These are phyloP conservation scores for Phallusia fumigata DNA, from an alignment of 23 tunicate genomes.

Conservation along the genomic window DNA sequence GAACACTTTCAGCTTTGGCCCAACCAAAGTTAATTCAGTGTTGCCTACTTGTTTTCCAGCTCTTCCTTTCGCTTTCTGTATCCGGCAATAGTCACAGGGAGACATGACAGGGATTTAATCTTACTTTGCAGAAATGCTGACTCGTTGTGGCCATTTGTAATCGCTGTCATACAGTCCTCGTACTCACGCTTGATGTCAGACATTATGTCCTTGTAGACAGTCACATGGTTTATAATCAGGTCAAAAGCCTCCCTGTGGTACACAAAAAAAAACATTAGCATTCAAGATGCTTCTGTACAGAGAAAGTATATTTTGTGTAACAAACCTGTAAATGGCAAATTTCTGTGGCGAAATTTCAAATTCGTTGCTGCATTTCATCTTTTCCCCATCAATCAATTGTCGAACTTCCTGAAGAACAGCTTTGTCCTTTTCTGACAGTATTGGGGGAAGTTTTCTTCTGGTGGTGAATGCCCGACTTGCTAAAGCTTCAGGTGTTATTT, in stretches of 20 bases:
- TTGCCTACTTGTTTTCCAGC: constrained; percentile 62
- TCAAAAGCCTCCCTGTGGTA: constrained; percentile 71
- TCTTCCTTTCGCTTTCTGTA: constrained; percentile 70
- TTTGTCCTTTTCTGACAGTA: constrained; percentile 51
- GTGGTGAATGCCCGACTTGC: not conserved
- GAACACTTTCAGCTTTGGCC: not conserved
- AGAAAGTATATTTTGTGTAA: not conserved
- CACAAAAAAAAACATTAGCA: no score
- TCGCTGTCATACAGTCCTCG: constrained; percentile 73
- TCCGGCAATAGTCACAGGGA: constrained; percentile 67
- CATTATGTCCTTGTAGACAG: constrained; percentile 79
- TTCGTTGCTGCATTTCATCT: constrained; percentile 29
- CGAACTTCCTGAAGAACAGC: constrained; percentile 34
- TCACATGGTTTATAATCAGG: constrained; percentile 44
- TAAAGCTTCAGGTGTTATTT: constrained; percentile 25
- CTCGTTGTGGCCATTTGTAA: constrained; percentile 62
- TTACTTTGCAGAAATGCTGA: constrained; percentile 52
- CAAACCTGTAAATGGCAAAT: constrained; percentile 72
- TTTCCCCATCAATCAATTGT: constrained; percentile 50
- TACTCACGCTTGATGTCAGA: constrained; percentile 86
- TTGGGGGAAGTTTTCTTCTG: constrained; percentile 63
- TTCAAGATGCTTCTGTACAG: not conserved
- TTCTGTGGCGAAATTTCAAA: constrained; percentile 34
- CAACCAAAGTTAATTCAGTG: not conserved
- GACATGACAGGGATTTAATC: constrained; percentile 51